phyloP scores from a whole-genome alignment of 2,888 invertebrate species.

The Microctonus hyperodae region DNA sequence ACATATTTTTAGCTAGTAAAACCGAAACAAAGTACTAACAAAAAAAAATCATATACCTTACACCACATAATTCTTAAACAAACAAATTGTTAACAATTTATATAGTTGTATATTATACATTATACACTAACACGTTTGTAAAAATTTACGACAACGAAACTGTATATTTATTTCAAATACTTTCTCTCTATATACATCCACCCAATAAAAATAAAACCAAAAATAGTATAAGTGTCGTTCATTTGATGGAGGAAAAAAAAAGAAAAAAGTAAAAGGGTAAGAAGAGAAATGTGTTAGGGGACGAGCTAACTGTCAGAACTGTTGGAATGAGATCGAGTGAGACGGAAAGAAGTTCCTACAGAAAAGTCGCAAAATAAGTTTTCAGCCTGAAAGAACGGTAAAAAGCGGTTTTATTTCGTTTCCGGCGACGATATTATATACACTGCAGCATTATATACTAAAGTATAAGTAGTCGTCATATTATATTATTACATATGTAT shows the following conservation, averaged over 20 bases:
- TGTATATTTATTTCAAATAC: not conserved
- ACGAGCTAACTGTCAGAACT: not conserved
- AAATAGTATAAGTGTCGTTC: not conserved
- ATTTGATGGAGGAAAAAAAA: not conserved
- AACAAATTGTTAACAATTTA: too few relatives aligned
- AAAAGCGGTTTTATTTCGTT: constrained; percentile 34
- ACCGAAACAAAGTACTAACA: too few relatives aligned
- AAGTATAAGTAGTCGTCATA: not conserved
- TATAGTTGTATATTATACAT: too few relatives aligned
- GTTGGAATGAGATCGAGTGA: not conserved
- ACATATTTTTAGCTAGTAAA: not conserved
- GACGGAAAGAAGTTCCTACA: not conserved
- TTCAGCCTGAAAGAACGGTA: constrained; percentile 1
- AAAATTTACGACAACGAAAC: too few relatives aligned
- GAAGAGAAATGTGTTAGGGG: not conserved
- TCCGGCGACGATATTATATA: constrained; percentile 38
- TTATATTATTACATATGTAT: not conserved
- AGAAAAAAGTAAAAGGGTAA: not conserved
- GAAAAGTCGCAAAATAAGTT: constrained; percentile 14
- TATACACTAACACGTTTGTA: too few relatives aligned
- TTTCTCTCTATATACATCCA: not conserved
- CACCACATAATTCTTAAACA: too few relatives aligned
- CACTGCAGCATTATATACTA: constrained; percentile 16
- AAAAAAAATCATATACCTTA: too few relatives aligned
- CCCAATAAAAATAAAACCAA: not conserved